Percentiles rank a stretch among this genome's conserved stretches.
Conservation (phyloP, 1,140 invertebrate genomes). For the Ceratina calcarata region DNA sequence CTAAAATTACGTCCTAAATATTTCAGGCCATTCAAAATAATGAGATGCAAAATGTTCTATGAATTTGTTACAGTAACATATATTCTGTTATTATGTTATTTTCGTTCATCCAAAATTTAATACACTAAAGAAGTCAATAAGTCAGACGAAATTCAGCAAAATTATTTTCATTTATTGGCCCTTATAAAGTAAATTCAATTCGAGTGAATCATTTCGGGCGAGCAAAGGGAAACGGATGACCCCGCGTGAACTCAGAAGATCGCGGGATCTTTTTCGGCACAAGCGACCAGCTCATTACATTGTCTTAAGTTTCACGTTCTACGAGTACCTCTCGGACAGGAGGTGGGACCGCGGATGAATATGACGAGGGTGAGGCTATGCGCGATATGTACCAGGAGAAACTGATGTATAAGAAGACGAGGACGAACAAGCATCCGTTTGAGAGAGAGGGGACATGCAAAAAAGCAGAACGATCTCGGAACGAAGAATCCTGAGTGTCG, state of each 20-base stretch:
- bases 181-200: conserved; percentile 3
- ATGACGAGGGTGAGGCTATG: conserved; percentile 63
- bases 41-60: no score
- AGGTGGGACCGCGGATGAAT: conserved; percentile 48
- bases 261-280: conserved; percentile 52
- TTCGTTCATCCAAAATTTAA: neutral
- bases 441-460: conserved; percentile 4
- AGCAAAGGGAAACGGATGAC: neutral
- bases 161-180: neutral
- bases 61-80: no score
- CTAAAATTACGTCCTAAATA: no score
- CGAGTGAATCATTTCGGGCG: conserved; percentile 6
- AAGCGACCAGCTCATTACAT: conserved; percentile 65
- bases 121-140: neutral
- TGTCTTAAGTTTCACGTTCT: conserved; percentile 70
- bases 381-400: conserved; percentile 38
- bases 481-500: conserved; percentile 60
- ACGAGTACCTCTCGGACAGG: conserved; percentile 50
- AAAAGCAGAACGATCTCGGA: conserved; percentile 38
- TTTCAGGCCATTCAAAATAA: no score
- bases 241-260: conserved; percentile 16
- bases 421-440: neutral
- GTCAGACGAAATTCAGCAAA: neutral
- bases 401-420: conserved; percentile 34
- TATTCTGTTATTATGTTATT: no score